These are phyloP conservation scores for Bufo gargarizans DNA, from an alignment of 2,113 vertebrate genomes.

Conservation along the genomic window DNA sequence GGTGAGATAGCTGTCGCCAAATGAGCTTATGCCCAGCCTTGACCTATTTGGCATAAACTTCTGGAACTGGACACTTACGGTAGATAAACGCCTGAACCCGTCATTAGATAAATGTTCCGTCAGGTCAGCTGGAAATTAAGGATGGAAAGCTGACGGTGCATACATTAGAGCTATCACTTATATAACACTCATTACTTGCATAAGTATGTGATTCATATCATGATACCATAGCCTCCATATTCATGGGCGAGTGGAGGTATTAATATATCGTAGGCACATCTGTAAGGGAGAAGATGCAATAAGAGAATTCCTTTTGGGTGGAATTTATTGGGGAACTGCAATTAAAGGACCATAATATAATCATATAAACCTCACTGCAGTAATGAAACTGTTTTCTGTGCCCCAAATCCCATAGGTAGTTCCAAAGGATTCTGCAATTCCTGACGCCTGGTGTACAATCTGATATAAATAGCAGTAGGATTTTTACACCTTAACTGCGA, in stretches of 20 bases:
- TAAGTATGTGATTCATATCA: not conserved
- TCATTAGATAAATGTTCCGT: not conserved
- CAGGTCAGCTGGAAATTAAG: conserved; percentile 13
- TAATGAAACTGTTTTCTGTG: not conserved
- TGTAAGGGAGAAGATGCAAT: not conserved
- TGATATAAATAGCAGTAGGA: not conserved
- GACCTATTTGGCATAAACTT: not conserved
- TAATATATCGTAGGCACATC: not conserved
- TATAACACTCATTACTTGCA: conserved; percentile 25
- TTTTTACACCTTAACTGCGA: not conserved
- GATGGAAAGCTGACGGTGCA: not conserved
- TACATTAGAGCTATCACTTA: not conserved
- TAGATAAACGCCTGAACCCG: not conserved
- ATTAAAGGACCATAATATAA: too few species aligned
- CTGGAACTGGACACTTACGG: not conserved
- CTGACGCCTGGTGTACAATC: conserved; percentile 24
- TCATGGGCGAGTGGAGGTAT: conserved; percentile 1
- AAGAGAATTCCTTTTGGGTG: too few species aligned
- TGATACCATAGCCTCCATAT: not conserved
- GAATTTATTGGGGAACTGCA: too few species aligned
- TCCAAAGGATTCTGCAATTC: not conserved
- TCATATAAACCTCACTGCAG: not conserved
- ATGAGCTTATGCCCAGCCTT: not conserved
- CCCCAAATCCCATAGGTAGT: too few species aligned
- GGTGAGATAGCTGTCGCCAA: too few species aligned